Conservation (phyloP, 2,888 invertebrate genomes). For the Nomada fabriciana region DNA sequence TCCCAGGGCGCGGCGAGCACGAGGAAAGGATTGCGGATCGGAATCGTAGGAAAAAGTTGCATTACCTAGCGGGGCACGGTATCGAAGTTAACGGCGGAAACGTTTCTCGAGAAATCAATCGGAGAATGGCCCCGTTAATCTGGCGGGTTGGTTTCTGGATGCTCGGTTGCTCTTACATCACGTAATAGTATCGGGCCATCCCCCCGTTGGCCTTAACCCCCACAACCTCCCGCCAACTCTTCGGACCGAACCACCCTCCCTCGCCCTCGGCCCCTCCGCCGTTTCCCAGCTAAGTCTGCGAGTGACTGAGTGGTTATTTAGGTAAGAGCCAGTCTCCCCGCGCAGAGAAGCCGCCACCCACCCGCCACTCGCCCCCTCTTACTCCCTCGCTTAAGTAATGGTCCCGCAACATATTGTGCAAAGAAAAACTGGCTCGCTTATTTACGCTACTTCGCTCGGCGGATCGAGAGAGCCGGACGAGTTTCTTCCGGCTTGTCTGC, state of each 20-base stretch:
- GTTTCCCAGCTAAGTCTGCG: slow-evolving; percentile 78
- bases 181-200: slow-evolving; percentile 79
- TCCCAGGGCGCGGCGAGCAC: not conserved
- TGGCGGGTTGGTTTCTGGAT: slow-evolving; percentile 77
- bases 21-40: slow-evolving; percentile 21
- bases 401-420: slow-evolving; percentile 82
- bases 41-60: slow-evolving; percentile 55
- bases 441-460: slow-evolving; percentile 64
- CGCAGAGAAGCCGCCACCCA: slow-evolving; percentile 66
- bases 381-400: slow-evolving; percentile 79
- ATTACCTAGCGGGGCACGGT: slow-evolving; percentile 64
- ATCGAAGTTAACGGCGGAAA: slow-evolving; percentile 76
- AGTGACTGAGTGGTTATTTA: slow-evolving; percentile 85
- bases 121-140: slow-evolving; percentile 84
- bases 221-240: slow-evolving; percentile 48
- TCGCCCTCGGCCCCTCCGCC: slow-evolving; percentile 51
- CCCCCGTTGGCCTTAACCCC: slow-evolving; percentile 68
- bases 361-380: slow-evolving; percentile 20
- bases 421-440: slow-evolving; percentile 78
- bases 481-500: slow-evolving; percentile 26
- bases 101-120: slow-evolving; percentile 82
- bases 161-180: slow-evolving; percentile 81
- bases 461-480: slow-evolving; percentile 8
- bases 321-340: slow-evolving; percentile 82
- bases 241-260: slow-evolving; percentile 44